phyloP scores from a whole-genome alignment of 2,888 invertebrate species.

The Archips crataeganus region DNA sequence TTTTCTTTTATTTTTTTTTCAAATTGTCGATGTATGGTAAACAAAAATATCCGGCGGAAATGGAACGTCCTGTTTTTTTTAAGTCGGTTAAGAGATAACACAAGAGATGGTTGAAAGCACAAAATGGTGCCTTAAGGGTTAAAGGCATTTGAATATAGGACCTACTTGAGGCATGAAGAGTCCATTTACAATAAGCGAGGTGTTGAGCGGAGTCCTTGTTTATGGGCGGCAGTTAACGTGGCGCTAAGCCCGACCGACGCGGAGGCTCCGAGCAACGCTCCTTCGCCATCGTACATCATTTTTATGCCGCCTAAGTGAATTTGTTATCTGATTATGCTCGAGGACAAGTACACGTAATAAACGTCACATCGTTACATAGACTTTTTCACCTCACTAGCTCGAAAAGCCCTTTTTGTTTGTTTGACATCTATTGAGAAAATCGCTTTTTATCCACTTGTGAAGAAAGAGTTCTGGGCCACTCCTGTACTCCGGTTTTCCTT shows the following conservation, averaged over 20 bases:
- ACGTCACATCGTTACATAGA: constrained; percentile 52
- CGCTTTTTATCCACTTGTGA: no score
- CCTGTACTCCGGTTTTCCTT: no score
- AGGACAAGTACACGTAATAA: constrained; percentile 61
- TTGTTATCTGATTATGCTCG: constrained; percentile 65
- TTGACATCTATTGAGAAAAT: no score
- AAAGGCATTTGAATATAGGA: constrained; percentile 1
- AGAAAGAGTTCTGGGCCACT: no score
- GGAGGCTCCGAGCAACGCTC: constrained; percentile 46
- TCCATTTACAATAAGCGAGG: constrained; percentile 72
- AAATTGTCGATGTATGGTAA: no score
- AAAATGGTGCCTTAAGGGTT: not conserved
- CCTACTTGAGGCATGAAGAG: constrained; percentile 61
- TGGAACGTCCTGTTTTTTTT: no score
- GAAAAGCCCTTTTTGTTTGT: no score
- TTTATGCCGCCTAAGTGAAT: constrained; percentile 66
- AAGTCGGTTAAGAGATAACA: not conserved
- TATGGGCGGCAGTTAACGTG: constrained; percentile 72
- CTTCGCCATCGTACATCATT: constrained; percentile 51
- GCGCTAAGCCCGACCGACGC: constrained; percentile 51
- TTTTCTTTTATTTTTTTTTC: no score
- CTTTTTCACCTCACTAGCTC: no score
- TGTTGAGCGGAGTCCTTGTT: constrained; percentile 66
- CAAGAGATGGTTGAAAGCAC: not conserved
- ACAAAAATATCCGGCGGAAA: no score